Conservation (phyloP, 2,797 vertebrate genomes). For the Tragelaphus eurycerus region DNA sequence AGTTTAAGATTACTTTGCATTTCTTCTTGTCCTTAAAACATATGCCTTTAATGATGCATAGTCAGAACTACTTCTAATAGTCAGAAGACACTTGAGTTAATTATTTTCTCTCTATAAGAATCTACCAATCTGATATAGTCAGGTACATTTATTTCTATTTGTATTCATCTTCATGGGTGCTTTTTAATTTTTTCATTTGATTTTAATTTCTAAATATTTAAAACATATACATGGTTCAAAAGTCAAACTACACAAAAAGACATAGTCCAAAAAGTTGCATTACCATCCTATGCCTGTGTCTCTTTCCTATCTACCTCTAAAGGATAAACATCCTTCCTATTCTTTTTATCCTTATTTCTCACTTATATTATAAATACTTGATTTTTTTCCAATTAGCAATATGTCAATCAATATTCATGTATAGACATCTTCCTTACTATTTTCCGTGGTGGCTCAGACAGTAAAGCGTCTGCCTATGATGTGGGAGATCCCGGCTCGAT, state of each 20-base stretch:
- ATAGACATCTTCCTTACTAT: not conserved
- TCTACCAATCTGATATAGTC: not conserved
- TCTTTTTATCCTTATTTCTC: slow-evolving; percentile 11
- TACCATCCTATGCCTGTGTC: not conserved
- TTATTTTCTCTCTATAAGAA: not conserved
- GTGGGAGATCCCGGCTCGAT: not conserved
- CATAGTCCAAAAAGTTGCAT: not conserved
- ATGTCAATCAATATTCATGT: not conserved
- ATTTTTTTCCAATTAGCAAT: not conserved
- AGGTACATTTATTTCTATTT: not conserved
- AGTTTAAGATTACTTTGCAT: not conserved
- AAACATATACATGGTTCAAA: not conserved
- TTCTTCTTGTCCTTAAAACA: slow-evolving; percentile 7
- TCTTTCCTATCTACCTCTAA: not conserved
- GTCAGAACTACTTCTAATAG: not conserved
- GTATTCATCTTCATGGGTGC: not conserved
- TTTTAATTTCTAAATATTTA: slow-evolving; percentile 18
- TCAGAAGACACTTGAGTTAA: not conserved
- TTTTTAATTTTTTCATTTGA: not conserved
- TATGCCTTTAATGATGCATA: not conserved
- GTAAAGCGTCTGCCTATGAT: not conserved
- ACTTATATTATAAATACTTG: not conserved
- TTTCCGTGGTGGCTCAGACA: not conserved
- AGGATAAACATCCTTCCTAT: not conserved
- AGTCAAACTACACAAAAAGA: not conserved